Evolutionary conservation across 1,140 invertebrate genomes (phyloP).

Genomic region (Platyura marginata): DNA sequence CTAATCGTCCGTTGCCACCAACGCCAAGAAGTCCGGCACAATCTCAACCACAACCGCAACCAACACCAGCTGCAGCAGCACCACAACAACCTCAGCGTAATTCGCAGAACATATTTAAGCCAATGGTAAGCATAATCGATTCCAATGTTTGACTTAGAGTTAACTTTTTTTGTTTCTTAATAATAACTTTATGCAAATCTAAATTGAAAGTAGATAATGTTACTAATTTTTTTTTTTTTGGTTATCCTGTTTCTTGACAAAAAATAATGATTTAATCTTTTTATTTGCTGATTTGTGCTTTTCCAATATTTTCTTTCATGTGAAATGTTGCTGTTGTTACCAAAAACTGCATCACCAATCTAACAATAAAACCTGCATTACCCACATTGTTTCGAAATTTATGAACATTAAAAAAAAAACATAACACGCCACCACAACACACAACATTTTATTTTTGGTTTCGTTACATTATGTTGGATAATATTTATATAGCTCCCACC

Average conservation of each 20-base stretch:
- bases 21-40: slow-evolving; percentile 36
- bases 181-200: background rate
- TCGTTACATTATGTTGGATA: slow-evolving; percentile 12
- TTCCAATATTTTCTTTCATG: background rate
- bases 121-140: slow-evolving; percentile 39
- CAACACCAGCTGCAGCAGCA: slow-evolving; percentile 19
- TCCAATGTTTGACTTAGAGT: background rate
- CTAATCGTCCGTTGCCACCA: slow-evolving; percentile 60
- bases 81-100: slow-evolving; percentile 53
- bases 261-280: background rate
- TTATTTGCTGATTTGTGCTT: background rate
- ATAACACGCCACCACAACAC: too few relatives aligned
- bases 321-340: background rate
- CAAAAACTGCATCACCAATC: background rate
- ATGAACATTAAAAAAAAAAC: too few relatives aligned
- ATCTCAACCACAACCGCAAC: slow-evolving; percentile 21
- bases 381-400: slow-evolving; percentile 2
- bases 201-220: too few relatives aligned
- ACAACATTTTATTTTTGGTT: too few relatives aligned
- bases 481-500: slow-evolving; percentile 43
- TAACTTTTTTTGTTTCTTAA: background rate
- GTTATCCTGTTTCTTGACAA: background rate
- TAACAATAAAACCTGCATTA: background rate
- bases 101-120: slow-evolving; percentile 64
- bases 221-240: background rate